Percentiles rank a stretch among this genome's conserved stretches.
Evolutionary conservation across 2,113 vertebrate genomes (phyloP).

Genomic region (Motacilla alba): DNA sequence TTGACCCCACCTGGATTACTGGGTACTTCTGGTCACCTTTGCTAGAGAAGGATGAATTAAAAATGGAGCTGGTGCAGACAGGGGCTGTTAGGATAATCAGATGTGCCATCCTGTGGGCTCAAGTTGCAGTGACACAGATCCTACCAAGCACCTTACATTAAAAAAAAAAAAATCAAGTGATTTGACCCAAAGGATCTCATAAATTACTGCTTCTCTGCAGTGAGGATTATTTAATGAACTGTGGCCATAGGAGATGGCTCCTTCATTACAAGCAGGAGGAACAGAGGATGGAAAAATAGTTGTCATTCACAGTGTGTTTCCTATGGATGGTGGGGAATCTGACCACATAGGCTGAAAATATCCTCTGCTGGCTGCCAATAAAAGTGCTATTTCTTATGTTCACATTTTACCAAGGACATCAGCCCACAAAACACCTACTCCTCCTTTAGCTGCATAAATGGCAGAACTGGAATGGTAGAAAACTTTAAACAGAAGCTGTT

Average conservation of each 20-base stretch:
- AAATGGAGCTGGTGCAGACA: not conserved
- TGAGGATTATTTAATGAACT: not conserved
- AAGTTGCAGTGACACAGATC: not conserved
- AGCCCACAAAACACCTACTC: conserved; percentile 13
- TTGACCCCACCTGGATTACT: not conserved
- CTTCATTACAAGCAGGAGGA: not conserved
- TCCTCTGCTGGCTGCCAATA: not conserved
- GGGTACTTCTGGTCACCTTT: not conserved
- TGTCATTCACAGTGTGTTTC: conserved; percentile 42
- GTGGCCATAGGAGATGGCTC: not conserved
- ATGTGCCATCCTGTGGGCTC: not conserved
- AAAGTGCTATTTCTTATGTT: conserved; percentile 33
- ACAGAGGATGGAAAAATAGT: conserved; percentile 19
- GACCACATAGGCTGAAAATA: conserved; percentile 46
- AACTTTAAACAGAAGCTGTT: conserved; percentile 10
- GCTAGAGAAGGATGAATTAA: not conserved
- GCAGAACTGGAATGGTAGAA: not conserved
- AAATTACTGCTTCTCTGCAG: not conserved
- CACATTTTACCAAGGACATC: conserved; percentile 35
- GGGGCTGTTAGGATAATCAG: not conserved
- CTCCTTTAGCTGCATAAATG: not conserved
- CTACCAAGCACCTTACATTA: not conserved
- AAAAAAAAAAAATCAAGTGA: not conserved
- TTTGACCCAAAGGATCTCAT: not conserved
- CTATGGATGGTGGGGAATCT: conserved; percentile 21